These are phyloP conservation scores for Propithecus deckenii DNA, from an alignment of 2,797 vertebrate genomes.

Conservation along the genomic window DNA sequence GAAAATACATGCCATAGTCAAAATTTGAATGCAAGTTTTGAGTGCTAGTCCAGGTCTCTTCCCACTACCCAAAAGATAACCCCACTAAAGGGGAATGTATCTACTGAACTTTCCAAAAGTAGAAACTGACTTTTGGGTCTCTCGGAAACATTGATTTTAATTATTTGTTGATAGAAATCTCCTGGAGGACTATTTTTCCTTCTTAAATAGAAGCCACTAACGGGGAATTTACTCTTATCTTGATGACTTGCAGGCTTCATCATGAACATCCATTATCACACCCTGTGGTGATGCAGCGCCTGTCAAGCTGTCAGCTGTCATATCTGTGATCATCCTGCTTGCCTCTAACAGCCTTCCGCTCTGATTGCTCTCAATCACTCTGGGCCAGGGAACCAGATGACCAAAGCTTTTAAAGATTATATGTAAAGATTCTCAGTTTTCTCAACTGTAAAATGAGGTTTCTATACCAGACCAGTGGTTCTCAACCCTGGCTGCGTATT, in stretches of 20 bases:
- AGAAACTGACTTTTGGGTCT: neutral
- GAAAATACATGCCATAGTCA: neutral
- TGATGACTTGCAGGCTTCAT: neutral
- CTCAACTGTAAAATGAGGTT: slow-evolving; percentile 23
- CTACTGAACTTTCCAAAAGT: neutral
- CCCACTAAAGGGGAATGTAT: neutral
- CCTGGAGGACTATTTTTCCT: neutral
- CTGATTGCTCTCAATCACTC: neutral
- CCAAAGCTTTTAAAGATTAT: slow-evolving; percentile 50
- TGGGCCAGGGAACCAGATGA: neutral
- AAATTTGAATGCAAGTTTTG: neutral
- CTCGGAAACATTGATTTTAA: slow-evolving; percentile 50
- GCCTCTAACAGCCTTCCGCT: slow-evolving; percentile 3
- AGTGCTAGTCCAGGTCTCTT: neutral
- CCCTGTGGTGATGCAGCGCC: neutral
- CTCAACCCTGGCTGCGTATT: neutral
- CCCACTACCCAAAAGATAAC: neutral
- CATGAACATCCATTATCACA: slow-evolving; percentile 29
- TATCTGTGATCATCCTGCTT: neutral
- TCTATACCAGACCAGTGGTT: neutral
- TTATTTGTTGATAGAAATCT: slow-evolving; percentile 59
- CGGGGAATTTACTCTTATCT: slow-evolving; percentile 26
- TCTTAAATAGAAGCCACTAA: neutral
- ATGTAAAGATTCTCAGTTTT: slow-evolving; percentile 8
- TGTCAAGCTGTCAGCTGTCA: slow-evolving; percentile 30